A percentile compares a stretch with the other conserved stretches of the same genome.
Evolutionary conservation across 2,888 invertebrate genomes (phyloP).

Genomic region (Rapana venosa): DNA sequence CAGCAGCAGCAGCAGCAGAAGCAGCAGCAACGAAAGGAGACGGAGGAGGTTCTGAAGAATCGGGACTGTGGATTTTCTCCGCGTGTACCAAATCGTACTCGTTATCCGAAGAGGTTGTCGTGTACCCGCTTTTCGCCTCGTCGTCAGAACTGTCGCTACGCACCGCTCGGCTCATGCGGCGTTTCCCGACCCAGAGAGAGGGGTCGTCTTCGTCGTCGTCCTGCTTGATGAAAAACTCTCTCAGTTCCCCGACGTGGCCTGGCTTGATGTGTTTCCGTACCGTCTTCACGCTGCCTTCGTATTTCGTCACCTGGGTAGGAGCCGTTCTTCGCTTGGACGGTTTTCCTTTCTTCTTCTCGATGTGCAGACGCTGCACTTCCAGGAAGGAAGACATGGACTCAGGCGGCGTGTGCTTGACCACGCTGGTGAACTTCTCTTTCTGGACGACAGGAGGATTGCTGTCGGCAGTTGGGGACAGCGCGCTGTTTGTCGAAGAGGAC

Average conservation of each 20-base stretch:
- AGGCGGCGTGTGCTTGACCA: background rate
- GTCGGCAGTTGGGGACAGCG: background rate
- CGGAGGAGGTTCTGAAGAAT: background rate
- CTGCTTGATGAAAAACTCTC: conserved; percentile 49
- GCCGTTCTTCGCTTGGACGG: background rate
- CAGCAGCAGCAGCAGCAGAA: too few species aligned
- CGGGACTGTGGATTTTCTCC: conserved; percentile 35
- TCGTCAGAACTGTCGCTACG: background rate
- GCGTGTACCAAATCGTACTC: conserved; percentile 37
- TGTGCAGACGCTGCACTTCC: background rate
- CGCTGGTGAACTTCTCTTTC: too few species aligned
- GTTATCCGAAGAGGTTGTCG: conserved; percentile 40
- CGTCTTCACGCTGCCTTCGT: conserved; percentile 54
- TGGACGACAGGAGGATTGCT: background rate
- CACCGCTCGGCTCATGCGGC: background rate
- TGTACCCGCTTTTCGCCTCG: conserved; percentile 33
- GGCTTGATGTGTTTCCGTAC: conserved; percentile 58
- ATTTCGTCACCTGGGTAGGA: conserved; percentile 50
- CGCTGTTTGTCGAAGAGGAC: background rate
- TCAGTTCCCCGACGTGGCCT: conserved; percentile 59
- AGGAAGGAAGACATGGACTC: background rate
- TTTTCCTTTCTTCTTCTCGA: conserved; percentile 18
- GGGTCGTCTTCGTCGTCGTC: conserved; percentile 37
- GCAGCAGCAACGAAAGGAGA: background rate
- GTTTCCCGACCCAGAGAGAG: background rate